phyloP scores from a whole-genome alignment of 2,113 vertebrate genomes.

The Etia nguti region DNA sequence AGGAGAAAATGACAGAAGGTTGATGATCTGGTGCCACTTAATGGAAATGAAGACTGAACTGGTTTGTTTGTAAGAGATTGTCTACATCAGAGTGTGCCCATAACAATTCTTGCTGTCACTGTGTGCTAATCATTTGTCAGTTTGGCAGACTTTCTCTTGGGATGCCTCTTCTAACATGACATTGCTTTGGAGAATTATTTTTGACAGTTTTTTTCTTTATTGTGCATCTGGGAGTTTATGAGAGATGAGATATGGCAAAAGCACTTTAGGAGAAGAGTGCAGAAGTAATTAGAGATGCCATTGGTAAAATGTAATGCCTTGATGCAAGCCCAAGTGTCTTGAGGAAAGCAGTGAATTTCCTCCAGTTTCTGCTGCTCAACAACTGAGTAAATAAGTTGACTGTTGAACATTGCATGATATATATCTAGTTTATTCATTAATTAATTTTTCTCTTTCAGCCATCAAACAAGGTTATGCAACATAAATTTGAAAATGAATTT shows the following conservation, averaged over 20 bases:
- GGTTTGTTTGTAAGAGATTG: background rate
- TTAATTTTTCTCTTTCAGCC: background rate
- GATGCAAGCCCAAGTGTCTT: background rate
- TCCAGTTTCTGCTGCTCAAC: background rate
- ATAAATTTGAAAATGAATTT: background rate
- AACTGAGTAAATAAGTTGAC: background rate
- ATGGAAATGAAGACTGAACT: constrained; percentile 16
- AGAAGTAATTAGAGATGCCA: constrained; percentile 2
- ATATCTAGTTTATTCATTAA: background rate
- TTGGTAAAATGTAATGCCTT: background rate
- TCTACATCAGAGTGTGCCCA: background rate
- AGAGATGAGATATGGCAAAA: constrained; percentile 5
- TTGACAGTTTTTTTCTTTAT: constrained; percentile 25
- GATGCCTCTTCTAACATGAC: background rate
- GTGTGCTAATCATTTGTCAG: constrained; percentile 23
- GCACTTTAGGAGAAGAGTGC: background rate
- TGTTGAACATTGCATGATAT: background rate
- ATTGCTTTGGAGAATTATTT: constrained; percentile 18
- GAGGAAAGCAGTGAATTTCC: background rate
- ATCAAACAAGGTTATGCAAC: background rate
- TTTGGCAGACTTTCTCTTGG: constrained; percentile 8
- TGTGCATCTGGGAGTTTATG: constrained; percentile 6
- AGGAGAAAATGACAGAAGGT: background rate
- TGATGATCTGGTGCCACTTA: constrained; percentile 9
- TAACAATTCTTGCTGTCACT: background rate